These are phyloP conservation scores for Peucedramus taeniatus DNA, from an alignment of 2,113 vertebrate genomes.

Conservation along the genomic window DNA sequence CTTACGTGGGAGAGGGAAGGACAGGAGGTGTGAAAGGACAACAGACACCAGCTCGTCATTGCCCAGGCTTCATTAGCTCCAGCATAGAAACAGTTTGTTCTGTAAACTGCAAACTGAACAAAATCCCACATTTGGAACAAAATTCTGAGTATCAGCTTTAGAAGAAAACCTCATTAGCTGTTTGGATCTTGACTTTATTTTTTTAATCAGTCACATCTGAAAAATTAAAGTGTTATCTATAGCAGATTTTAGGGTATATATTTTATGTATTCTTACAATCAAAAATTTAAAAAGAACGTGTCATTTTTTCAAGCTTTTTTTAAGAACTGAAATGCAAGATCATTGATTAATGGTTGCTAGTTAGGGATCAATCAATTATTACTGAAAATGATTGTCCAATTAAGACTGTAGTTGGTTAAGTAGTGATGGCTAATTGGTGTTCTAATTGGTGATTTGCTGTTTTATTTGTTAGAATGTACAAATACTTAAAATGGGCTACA, in stretches of 20 bases:
- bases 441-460: conserved; percentile 48
- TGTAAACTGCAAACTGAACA: neutral
- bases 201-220: neutral
- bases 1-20: neutral
- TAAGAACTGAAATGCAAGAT: neutral
- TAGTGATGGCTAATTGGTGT: conserved; percentile 28
- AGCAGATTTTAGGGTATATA: neutral
- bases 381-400: conserved; percentile 32
- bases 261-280: neutral
- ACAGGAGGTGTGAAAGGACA: neutral
- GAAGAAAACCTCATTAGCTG: neutral
- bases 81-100: conserved; percentile 6
- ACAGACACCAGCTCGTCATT: neutral
- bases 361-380: conserved; percentile 27
- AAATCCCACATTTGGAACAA: neutral
- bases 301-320: neutral
- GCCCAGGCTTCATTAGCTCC: neutral
- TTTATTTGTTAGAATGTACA: conserved; percentile 42
- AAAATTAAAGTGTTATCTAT: neutral
- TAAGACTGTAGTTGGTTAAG: neutral
- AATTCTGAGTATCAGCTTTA: neutral
- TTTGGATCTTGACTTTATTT: neutral
- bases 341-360: neutral
- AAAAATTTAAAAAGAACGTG: neutral
- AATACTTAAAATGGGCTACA: conserved; percentile 23